Conservation (phyloP, 1,140 invertebrate species). For the Sweltsa coloradensis region DNA sequence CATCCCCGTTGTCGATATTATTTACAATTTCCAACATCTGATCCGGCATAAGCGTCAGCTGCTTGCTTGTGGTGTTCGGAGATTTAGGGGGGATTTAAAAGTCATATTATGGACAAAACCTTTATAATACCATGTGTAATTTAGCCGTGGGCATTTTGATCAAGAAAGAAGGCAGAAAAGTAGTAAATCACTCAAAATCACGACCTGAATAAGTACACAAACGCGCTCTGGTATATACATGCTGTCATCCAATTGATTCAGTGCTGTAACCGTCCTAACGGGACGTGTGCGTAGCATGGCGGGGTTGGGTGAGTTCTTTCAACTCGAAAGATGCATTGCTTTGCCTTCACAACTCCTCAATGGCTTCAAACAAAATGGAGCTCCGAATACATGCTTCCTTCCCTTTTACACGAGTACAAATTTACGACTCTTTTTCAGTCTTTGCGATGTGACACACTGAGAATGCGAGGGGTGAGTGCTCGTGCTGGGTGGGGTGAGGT, state of each 20-base stretch:
- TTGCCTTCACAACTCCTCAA: not conserved
- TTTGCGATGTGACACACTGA: slow-evolving; percentile 6
- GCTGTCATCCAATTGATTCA: slow-evolving; percentile 10
- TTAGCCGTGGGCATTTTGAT: slow-evolving; percentile 2
- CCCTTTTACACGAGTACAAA: slow-evolving; percentile 8
- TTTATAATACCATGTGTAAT: too few species aligned
- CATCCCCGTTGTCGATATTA: not conserved
- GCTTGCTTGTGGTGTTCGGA: not conserved
- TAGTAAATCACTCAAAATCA: slow-evolving; percentile 9
- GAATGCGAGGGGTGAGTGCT: not conserved
- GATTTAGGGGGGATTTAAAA: too few species aligned
- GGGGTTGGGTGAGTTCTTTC: not conserved
- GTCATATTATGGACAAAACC: too few species aligned
- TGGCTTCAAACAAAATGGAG: slow-evolving; percentile 5
- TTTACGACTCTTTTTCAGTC: slow-evolving; percentile 10
- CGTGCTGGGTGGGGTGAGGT: not conserved
- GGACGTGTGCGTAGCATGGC: not conserved
- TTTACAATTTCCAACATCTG: not conserved
- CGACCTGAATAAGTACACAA: too few species aligned
- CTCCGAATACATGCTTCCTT: slow-evolving; percentile 4
- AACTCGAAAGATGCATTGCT: not conserved
- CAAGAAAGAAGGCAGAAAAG: not conserved
- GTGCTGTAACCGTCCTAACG: slow-evolving; percentile 3
- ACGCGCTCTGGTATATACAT: not conserved
- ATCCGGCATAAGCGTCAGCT: not conserved